Evolutionary conservation across 2,113 vertebrate genomes (phyloP), one percentile per base, ranked within the genome.

Genomic region (Phylloscopus whistleri): DNA sequence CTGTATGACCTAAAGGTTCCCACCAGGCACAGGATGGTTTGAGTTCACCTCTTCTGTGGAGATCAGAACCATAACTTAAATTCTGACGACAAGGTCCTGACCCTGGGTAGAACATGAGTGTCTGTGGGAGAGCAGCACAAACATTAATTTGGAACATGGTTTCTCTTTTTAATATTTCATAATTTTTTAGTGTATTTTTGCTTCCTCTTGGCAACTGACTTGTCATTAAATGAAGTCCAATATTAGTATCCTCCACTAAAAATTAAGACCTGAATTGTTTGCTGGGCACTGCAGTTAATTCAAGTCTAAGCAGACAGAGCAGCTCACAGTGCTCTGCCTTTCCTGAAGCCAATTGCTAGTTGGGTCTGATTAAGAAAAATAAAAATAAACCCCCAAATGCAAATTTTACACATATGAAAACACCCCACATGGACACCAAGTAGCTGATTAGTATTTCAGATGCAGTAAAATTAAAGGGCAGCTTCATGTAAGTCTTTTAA

Each of bases 61-160:
- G 51, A 86, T 22, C 43, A 90, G 43, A 78, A 59, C 26, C 4
- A 3, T 16, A 62, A 63, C 9, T 68, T 58, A 48, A 88, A 86
- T 59, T 79, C 44, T 53, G 51, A 62, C 10, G 12, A 37, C 46
- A 63, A 80, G 39, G 28, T 73, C 49, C 15, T 24, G 53, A 76
- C 19, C n/a, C n/a, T n/a, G n/a, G n/a, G n/a, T n/a, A n/a, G n/a
- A n/a, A 56, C 31, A 41, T 0, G 4, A 1, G 2, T 1, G 1
- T 8, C 5, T 14, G 16, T 10, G 68, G 37, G n/a, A 87, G 9
- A 22, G 52, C 44, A 89, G 58, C 21, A 84, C 9, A 74, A 55
- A 52, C 5, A 64, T 30, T 64, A 70, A 84, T 3, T 3, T 31
- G 19, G 18, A 18, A 43, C 7, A 7, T 10, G 6, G 13, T n/a